phyloP scores from a whole-genome alignment of 1,140 invertebrate species.

The Macrocentrus cingulum region DNA sequence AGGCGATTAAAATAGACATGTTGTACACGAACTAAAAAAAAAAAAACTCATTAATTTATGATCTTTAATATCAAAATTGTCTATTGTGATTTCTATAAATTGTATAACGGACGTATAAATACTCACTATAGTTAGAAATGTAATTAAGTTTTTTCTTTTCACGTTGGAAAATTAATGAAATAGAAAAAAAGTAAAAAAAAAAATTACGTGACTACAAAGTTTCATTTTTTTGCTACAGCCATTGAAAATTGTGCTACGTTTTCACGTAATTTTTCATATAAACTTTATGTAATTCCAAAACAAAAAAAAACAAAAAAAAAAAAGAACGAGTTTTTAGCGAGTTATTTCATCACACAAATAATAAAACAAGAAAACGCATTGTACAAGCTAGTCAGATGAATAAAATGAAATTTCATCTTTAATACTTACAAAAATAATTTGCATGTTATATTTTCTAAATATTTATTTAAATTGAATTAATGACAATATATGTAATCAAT shows the following conservation, averaged over 20 bases:
- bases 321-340: conserved; percentile 20
- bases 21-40: conserved; percentile 22
- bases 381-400: conserved; percentile 33
- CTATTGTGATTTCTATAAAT: conserved; percentile 32
- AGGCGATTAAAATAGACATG: conserved; percentile 17
- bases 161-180: too few relatives aligned
- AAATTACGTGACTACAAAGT: conserved; percentile 10
- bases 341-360: conserved; percentile 17
- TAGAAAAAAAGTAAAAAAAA: too few relatives aligned
- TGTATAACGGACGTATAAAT: conserved; percentile 18
- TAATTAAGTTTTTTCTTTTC: conserved; percentile 16
- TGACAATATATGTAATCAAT: too few relatives aligned
- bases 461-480: too few relatives aligned
- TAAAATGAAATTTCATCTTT: conserved; percentile 31
- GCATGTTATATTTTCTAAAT: too few relatives aligned
- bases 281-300: conserved; percentile 1
- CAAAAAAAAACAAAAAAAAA: too few relatives aligned
- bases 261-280: conserved; percentile 6
- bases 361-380: conserved; percentile 29
- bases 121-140: conserved; percentile 6
- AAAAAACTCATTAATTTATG: conserved; percentile 10
- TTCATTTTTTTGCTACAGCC: conserved; percentile 19
- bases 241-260: conserved; percentile 1
- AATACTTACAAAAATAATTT: too few relatives aligned
- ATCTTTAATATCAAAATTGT: not conserved